Evolutionary conservation across 2,113 vertebrate species (phyloP).

Genomic region (Pao palembangensis): DNA sequence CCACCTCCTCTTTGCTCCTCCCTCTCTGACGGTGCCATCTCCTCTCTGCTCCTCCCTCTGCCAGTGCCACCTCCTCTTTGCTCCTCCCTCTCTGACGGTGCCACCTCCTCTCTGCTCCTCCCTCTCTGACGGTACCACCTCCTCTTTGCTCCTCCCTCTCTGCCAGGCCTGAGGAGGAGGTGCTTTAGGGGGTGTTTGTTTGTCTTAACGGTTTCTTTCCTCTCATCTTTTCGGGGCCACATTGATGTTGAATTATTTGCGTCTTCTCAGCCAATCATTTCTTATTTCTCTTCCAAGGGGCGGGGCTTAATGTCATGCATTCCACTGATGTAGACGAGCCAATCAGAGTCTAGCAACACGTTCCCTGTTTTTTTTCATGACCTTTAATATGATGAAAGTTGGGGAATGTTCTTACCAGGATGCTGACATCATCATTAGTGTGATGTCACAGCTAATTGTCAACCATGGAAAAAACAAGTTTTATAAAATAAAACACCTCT

Average conservation of each 20-base stretch:
- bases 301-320: slow-evolving; percentile 23
- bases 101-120: not conserved
- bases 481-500: slow-evolving; percentile 49
- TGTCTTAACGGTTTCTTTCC: slow-evolving; percentile 20
- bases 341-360: slow-evolving; percentile 16
- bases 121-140: not conserved
- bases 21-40: not conserved
- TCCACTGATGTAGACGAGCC: slow-evolving; percentile 47
- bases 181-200: slow-evolving; percentile 22
- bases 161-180: slow-evolving; percentile 1
- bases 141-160: not conserved
- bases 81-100: not conserved
- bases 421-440: too few relatives aligned
- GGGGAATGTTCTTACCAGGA: too few relatives aligned
- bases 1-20: not conserved
- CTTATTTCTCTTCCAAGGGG: not conserved
- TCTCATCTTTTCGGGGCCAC: slow-evolving; percentile 6
- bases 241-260: slow-evolving; percentile 17
- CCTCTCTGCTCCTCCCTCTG: not conserved
- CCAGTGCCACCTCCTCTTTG: slow-evolving; percentile 1
- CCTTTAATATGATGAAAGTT: slow-evolving; percentile 23
- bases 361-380: slow-evolving; percentile 5
- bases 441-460: too few relatives aligned
- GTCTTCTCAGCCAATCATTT: slow-evolving; percentile 31
- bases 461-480: too few relatives aligned